Percentiles rank a stretch among this genome's conserved stretches.
Conservation (phyloP, 2,113 vertebrate genomes). For the Pteruthius melanotis region DNA sequence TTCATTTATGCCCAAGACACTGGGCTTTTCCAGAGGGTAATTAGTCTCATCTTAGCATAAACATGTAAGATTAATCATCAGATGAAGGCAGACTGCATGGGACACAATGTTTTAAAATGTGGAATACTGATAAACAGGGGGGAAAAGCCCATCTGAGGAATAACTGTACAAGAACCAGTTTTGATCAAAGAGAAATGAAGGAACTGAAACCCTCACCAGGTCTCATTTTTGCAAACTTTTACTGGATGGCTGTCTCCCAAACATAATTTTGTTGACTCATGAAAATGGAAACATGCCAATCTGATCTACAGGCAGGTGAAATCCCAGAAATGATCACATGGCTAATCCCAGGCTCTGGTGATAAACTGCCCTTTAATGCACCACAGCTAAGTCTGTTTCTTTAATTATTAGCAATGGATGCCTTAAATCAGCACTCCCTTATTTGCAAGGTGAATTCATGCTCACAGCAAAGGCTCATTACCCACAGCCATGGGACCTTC, state of each 20-base stretch:
- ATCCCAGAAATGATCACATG: background rate
- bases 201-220: background rate
- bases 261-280: background rate
- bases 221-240: background rate
- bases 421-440: background rate
- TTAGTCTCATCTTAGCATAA: background rate
- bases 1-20: background rate
- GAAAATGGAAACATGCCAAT: slow-evolving; percentile 38
- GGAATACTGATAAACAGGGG: background rate
- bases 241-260: background rate
- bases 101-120: background rate
- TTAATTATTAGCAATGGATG: background rate
- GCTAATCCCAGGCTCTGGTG: background rate
- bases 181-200: background rate
- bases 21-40: background rate
- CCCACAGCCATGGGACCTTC: background rate
- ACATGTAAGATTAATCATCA: background rate
- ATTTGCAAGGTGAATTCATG: background rate
- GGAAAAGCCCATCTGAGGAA: rapidly evolving
- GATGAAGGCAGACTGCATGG: background rate
- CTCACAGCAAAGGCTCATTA: background rate
- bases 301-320: slow-evolving; percentile 15
- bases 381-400: background rate
- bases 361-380: background rate
- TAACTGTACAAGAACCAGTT: background rate